Conservation (phyloP, 2,113 vertebrate species). For the Dromaius novaehollandiae region DNA sequence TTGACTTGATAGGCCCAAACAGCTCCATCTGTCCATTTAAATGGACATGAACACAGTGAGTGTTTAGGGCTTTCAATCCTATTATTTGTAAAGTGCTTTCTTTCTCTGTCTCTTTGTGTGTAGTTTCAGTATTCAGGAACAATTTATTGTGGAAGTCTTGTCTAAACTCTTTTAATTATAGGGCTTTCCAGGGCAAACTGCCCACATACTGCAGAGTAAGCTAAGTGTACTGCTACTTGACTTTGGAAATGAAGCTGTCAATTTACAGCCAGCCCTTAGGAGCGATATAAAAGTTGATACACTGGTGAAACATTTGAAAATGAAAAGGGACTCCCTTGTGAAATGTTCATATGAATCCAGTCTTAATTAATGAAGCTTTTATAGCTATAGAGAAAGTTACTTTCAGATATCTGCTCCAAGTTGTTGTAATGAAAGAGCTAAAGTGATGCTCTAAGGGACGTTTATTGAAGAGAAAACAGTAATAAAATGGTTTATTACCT, state of each 20-base stretch:
- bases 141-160: not conserved
- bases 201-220: not conserved
- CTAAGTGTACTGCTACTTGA: not conserved
- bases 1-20: constrained; percentile 44
- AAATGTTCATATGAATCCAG: not conserved
- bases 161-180: constrained; percentile 20
- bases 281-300: not conserved
- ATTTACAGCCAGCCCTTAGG: not conserved
- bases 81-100: constrained; percentile 49
- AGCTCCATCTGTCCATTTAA: constrained; percentile 60
- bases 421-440: not conserved
- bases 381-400: not conserved
- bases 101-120: not conserved
- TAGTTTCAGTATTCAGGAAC: not conserved
- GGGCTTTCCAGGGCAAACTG: constrained; percentile 3
- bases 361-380: constrained; percentile 26
- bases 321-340: not conserved
- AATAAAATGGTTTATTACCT: not conserved
- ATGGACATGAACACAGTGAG: not conserved
- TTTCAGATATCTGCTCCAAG: not conserved
- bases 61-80: constrained; percentile 36
- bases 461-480: not conserved
- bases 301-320: constrained; percentile 25
- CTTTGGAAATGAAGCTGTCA: constrained; percentile 6
- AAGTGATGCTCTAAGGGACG: not conserved